Base-by-base conservation (phyloP, 1,140 invertebrate species). In the Rhagoletis zephyria region DNA sequence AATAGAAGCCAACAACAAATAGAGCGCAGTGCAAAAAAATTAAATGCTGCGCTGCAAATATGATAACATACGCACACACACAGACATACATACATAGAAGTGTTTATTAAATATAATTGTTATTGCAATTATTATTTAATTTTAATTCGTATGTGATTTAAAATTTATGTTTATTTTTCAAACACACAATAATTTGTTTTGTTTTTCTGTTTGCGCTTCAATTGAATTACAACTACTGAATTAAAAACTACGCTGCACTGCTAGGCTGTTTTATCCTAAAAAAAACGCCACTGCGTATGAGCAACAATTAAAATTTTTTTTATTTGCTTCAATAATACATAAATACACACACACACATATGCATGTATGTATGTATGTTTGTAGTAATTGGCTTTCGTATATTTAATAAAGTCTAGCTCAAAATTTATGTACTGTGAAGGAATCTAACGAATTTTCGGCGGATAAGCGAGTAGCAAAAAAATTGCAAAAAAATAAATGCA, bases 81-180 rank as follows among this genome's bases (percentile, higher is more conserved):
- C 51, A n/a, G n/a, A n/a, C n/a, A 5, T 56, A 56, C 10, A 56
- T 56, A 7, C 1, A 56, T 56, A 56, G 10, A 56, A 5, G 0
- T 42, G 64, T 67, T 67, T 67, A 30, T 40, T 67, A 30, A 30
- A 30, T 5, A 30, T 10, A 74, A 42, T 74, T 74, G 45, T 48
- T n/a, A 2, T 16, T n/a, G 42, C 45, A 74, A 74, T 74, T 74
- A 74, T 74, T n/a, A 74, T 81, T 59, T 9, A 9, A 56, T 81
- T 81, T 48, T 10, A 56, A 48, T 56, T 45, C 56, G 10, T 56
- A 81, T 63, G 7, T 19, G 48, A 81, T 81, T 81, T 81, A 81
- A 42, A 56, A 56, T 81, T 51, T 30, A 19, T n/a, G 30, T 81
- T 10, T 10, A n/a, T 81, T 81, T 81, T 81, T 30, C 16, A 42